These are phyloP conservation scores for Dolichoris vasculosae DNA, from an alignment of 1,140 invertebrate genomes.

Conservation along the genomic window DNA sequence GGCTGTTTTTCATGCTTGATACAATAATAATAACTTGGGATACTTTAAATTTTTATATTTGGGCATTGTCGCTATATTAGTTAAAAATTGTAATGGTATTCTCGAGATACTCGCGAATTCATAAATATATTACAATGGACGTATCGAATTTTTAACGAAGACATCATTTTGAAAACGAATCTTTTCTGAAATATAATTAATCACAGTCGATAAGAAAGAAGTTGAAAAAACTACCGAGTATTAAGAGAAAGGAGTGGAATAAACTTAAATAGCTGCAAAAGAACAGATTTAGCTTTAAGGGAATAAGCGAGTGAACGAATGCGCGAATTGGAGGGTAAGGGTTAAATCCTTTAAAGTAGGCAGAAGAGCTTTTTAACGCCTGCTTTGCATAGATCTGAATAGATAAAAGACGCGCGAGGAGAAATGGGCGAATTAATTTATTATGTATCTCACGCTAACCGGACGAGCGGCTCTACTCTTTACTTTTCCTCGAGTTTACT, in stretches of 20 bases:
- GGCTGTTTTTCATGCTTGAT: no score
- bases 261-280: slow-evolving; percentile 50
- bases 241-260: slow-evolving; percentile 31
- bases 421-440: slow-evolving; percentile 74
- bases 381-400: slow-evolving; percentile 76
- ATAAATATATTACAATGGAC: no score
- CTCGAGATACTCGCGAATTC: no score
- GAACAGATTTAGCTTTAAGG: slow-evolving; percentile 54
- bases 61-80: no score
- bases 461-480: slow-evolving; percentile 64
- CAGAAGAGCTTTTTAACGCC: slow-evolving; percentile 70
- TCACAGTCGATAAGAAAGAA: neutral
- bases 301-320: slow-evolving; percentile 33
- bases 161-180: slow-evolving; percentile 6
- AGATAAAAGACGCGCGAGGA: slow-evolving; percentile 67
- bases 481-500: slow-evolving; percentile 59
- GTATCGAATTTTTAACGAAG: no score
- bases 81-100: no score
- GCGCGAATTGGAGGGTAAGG: slow-evolving; percentile 60
- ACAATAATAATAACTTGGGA: no score
- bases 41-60: no score
- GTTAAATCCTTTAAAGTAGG: slow-evolving; percentile 69
- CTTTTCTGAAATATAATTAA: neutral
- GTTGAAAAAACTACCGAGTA: neutral
- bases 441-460: slow-evolving; percentile 69